phyloP scores from a whole-genome alignment of 2,797 vertebrate species.

The Cirrhinus molitorella region DNA sequence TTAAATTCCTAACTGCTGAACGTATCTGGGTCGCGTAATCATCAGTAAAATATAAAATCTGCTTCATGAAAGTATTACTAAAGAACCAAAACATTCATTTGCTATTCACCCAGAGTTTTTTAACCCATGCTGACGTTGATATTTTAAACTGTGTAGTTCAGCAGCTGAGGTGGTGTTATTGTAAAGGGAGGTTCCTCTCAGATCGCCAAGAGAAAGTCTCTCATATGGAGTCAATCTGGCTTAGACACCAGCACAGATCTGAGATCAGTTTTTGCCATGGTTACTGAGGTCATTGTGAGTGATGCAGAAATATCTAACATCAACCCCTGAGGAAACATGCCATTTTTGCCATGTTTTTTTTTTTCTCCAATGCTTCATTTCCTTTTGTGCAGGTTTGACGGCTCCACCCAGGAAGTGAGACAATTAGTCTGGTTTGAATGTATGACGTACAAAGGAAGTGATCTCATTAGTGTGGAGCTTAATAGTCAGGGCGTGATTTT shows the following conservation, averaged over 20 bases:
- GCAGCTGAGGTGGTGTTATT: constrained; percentile 52
- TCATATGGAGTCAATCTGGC: constrained; percentile 53
- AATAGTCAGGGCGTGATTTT: constrained; percentile 1
- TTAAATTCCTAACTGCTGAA: constrained; percentile 5
- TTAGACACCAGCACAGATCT: constrained; percentile 35
- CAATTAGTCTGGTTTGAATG: constrained; percentile 70
- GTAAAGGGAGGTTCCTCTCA: constrained; percentile 53
- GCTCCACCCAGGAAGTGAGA: constrained; percentile 74
- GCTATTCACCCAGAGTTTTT: not conserved
- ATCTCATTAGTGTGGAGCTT: constrained; percentile 59
- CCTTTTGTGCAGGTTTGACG: constrained; percentile 45
- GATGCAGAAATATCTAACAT: constrained; percentile 30
- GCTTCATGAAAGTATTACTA: not conserved
- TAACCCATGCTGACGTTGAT: constrained; percentile 27
- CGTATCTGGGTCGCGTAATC: not conserved
- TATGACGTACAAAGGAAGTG: constrained; percentile 56
- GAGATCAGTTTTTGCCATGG: constrained; percentile 29
- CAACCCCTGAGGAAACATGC: constrained; percentile 27
- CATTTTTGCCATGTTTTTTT: constrained; percentile 16
- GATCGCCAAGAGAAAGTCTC: constrained; percentile 19
- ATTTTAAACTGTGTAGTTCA: constrained; percentile 31
- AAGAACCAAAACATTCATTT: not conserved
- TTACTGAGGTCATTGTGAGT: constrained; percentile 30
- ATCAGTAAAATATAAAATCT: not conserved
- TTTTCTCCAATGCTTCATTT: constrained; percentile 48